A percentile compares a stretch with the other conserved stretches of the same genome.
These are phyloP conservation scores for Orchestes rusci DNA, from an alignment of 2,888 invertebrate species.

Conservation along the genomic window DNA sequence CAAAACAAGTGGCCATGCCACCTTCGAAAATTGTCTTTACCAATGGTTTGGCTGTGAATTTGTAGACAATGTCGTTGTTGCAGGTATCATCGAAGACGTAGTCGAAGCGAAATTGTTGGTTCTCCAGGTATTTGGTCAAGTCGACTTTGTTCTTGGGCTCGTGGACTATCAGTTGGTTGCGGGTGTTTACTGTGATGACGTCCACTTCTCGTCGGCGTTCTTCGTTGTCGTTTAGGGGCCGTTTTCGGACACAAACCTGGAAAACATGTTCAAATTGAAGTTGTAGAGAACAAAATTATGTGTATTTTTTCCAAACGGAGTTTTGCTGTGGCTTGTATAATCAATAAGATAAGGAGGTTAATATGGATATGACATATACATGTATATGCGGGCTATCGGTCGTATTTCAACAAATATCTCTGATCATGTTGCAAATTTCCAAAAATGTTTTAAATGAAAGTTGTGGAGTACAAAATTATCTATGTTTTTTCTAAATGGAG, in stretches of 20 bases:
- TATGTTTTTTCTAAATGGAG: no score
- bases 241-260: slow-evolving; percentile 77
- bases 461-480: no score
- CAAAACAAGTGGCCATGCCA: slow-evolving; percentile 99
- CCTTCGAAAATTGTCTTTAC: slow-evolving; percentile 98
- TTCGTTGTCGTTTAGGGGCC: slow-evolving; percentile 94
- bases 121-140: slow-evolving; percentile 95
- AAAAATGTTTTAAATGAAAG: no score
- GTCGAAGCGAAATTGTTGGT: slow-evolving; percentile 90
- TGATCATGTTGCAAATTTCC: no score
- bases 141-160: slow-evolving; percentile 95
- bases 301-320: no score
- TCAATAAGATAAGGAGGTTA: no score
- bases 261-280: slow-evolving; percentile 57
- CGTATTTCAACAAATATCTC: neutral
- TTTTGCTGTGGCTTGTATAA: no score
- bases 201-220: slow-evolving; percentile 80
- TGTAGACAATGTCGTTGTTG: slow-evolving; percentile 94
- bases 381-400: neutral
- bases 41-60: slow-evolving; percentile 96
- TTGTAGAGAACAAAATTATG: slow-evolving; percentile 1
- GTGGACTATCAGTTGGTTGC: slow-evolving; percentile 78
- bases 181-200: slow-evolving; percentile 92
- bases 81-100: slow-evolving; percentile 97
- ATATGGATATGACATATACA: no score